Evolutionary conservation across 2,888 invertebrate genomes (phyloP), one percentile per base, ranked within the genome.

Genomic region (Nemotelus nigrinus): DNA sequence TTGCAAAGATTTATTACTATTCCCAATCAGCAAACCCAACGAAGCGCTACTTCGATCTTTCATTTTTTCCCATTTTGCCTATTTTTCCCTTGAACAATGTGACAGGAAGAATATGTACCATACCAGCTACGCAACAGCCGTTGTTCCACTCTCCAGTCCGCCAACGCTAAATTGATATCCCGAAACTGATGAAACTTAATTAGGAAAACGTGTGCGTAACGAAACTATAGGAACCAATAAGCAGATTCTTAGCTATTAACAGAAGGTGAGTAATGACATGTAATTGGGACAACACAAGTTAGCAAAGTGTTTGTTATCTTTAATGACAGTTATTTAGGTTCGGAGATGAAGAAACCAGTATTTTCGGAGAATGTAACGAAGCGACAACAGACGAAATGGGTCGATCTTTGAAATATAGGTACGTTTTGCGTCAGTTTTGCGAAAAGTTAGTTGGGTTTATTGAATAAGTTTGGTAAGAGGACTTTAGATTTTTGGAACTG

Each of bases 281-380:
- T 74, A 74, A 74, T 74, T 74, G 74, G 74, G 55, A 55, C 55
- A 63, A 63, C 74, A 74, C 6, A 74, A 74, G 74, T 74, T 74
- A n/a, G 74, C 47, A 60, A 60, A 74, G 39, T 48, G 63, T 74
- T 74, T 74, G 74, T 63, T 60, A 5, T 63, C 63, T 43, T 4
- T 63, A 63, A 63, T 63, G 43, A 43, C 5, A 41, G 63, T 63
- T 41, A 41, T 63, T 63, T 7, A 6, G 10, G 53, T 7, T 6
- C 6, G 53, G 53, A 53, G 53, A 53, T 53, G 10, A 53, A 7
- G 53, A 25, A 25, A 25, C 25, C 25, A 25, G 25, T 25, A 25
- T 25, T 25, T 25, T 25, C 25, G 25, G 25, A 25, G 25, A 25
- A 25, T 25, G 25, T 25, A 25, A 25, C 25, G 25, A 25, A 25